Base-by-base conservation (phyloP, 2,888 invertebrate genomes). In the Matsumyia berberina region DNA sequence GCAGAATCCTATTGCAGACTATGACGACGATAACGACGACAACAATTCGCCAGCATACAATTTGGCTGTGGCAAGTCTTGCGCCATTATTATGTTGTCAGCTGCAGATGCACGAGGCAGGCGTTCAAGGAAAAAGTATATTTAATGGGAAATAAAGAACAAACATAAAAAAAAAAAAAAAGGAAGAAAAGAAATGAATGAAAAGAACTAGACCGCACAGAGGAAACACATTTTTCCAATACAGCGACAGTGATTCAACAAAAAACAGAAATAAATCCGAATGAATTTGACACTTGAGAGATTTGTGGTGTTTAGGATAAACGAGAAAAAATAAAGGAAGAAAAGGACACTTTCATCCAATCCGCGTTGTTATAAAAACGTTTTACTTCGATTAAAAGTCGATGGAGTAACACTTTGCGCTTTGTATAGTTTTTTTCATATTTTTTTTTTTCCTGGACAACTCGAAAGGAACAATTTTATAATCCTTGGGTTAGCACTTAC, bases 271-370 rank as follows among this genome's bases (percentile, higher is more conserved):
- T 15, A 1, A 53, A 55, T 37, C 35, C 73, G 62, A 67, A 37
- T 78, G 82, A 73, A 49, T 73, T 73, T 83, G 82, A 83, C 78
- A 83, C 72, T 83, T 83, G 72, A 67, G 49, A 53, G 46, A 78
- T 83, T 73, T 80, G 69, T 60, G 44, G 60, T 31, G 37, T 74
- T 74, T 58, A 44, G 9, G 31, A 0, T 2, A n/a, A 29, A 24
- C 44, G 33, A 37, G 1, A 44, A 44, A 62, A 17, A 19, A 24
- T 4, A 24, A 24, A 24, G 4, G 4, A 24, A 24, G 2, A 24
- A 24, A 24, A 24, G 24, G 24, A 24, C 1, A 24, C 24, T 4
- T 24, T 1, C 24, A 24, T 24, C 4, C 2, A 24, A 24, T 24
- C 24, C 4, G 4, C 24, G 24, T 24, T 24, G 1, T n/a, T n/a